Conservation (phyloP, 2,113 vertebrate species). For the Ceyx cyanopectus region DNA sequence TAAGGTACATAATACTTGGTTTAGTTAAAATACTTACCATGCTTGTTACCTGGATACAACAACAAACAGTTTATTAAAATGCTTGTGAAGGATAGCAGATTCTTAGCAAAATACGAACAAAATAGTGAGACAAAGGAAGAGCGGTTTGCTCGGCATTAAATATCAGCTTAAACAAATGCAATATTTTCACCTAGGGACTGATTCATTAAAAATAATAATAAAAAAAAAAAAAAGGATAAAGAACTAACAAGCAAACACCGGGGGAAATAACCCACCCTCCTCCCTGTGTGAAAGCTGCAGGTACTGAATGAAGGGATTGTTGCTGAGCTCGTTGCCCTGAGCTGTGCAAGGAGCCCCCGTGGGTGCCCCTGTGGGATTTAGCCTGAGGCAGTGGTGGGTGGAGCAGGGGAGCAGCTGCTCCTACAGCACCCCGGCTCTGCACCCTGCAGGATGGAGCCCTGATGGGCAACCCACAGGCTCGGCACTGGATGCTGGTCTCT, state of each 20-base stretch:
- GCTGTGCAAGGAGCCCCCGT: not conserved
- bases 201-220: slow-evolving; percentile 65
- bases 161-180: slow-evolving; percentile 13
- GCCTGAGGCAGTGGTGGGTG: not conserved
- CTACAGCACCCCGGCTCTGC: not conserved
- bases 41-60: slow-evolving; percentile 96
- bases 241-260: not conserved
- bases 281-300: not conserved
- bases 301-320: not conserved
- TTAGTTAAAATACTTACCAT: slow-evolving; percentile 95
- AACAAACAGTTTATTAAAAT: slow-evolving; percentile 91
- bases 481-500: rapidly evolving
- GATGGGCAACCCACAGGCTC: no score
- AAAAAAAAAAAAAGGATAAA: not conserved
- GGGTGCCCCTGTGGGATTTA: not conserved
- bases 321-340: not conserved
- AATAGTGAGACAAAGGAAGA: slow-evolving; percentile 38
- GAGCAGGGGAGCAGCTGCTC: slow-evolving; percentile 24
- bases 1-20: slow-evolving; percentile 77
- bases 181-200: slow-evolving; percentile 39
- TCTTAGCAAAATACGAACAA: slow-evolving; percentile 65
- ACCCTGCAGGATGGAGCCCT: not conserved
- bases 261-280: not conserved
- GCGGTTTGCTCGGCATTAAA: slow-evolving; percentile 30
- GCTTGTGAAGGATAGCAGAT: slow-evolving; percentile 70